Percentiles rank a stretch among this genome's conserved stretches.
phyloP scores from a whole-genome alignment of 1,140 invertebrate genomes.

The Formica exsecta region DNA sequence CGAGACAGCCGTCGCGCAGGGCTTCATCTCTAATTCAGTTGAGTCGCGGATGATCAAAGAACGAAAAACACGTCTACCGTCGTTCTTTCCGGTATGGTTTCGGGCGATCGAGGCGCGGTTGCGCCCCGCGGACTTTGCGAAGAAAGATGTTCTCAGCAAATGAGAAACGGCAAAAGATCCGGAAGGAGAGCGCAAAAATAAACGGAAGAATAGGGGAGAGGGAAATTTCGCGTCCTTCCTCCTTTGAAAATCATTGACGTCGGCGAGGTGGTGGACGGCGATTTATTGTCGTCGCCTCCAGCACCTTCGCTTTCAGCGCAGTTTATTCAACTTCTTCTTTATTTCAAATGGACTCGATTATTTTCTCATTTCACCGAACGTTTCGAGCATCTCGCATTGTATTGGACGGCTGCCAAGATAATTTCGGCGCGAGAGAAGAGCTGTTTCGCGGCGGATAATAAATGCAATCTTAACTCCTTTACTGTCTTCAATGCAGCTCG shows the following conservation, averaged over 20 bases:
- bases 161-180: neutral
- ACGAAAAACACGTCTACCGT: constrained; percentile 56
- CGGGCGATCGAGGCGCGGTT: constrained; percentile 48
- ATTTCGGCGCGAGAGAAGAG: constrained; percentile 64
- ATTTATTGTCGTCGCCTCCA: constrained; percentile 41
- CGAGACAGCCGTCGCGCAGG: neutral
- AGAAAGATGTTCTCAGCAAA: constrained; percentile 24
- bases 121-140: neutral
- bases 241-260: constrained; percentile 53
- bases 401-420: constrained; percentile 72
- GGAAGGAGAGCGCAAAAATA: constrained; percentile 12
- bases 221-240: constrained; percentile 19
- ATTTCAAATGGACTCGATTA: constrained; percentile 77
- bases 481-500: neutral
- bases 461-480: constrained; percentile 73
- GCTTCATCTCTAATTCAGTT: constrained; percentile 71
- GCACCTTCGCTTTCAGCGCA: neutral
- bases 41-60: constrained; percentile 70
- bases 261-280: constrained; percentile 29
- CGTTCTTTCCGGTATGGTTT: constrained; percentile 42
- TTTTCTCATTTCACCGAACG: constrained; percentile 74
- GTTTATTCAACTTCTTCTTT: constrained; percentile 70
- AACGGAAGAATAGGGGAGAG: constrained; percentile 1
- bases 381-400: constrained; percentile 27
- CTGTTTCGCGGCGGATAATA: constrained; percentile 60